These are phyloP conservation scores for Creontiades dilutus DNA, from an alignment of 2,888 invertebrate genomes.

Conservation along the genomic window DNA sequence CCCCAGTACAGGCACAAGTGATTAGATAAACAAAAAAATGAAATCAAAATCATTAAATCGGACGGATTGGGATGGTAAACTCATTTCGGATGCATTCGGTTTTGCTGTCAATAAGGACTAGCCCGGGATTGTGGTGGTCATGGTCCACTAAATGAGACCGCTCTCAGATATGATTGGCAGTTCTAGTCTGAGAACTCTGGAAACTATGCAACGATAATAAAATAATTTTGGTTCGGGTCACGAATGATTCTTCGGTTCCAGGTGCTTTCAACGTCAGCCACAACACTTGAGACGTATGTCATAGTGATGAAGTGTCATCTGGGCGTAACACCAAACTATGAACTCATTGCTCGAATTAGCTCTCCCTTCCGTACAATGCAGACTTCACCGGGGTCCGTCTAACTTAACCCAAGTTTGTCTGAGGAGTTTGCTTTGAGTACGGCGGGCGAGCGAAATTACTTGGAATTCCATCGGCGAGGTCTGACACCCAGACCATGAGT, in stretches of 20 bases:
- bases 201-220: not conserved
- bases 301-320: not conserved
- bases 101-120: no score
- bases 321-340: no score
- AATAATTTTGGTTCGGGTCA: not conserved
- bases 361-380: not conserved
- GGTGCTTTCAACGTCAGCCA: not conserved
- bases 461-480: constrained; percentile 6
- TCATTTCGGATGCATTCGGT: no score
- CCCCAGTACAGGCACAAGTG: no score
- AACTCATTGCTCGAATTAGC: constrained; percentile 21
- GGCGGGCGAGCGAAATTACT: not conserved
- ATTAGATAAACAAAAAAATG: no score
- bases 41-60: no score
- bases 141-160: no score
- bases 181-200: not conserved
- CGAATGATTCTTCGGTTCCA: no score
- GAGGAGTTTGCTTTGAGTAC: not conserved
- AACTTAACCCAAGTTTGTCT: constrained; percentile 1
- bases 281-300: not conserved
- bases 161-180: not conserved
- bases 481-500: not conserved
- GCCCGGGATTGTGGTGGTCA: no score
- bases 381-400: not conserved
- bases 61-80: no score